Evolutionary conservation across 2,888 invertebrate species (phyloP).

Genomic region (Rhamnusium bicolor): DNA sequence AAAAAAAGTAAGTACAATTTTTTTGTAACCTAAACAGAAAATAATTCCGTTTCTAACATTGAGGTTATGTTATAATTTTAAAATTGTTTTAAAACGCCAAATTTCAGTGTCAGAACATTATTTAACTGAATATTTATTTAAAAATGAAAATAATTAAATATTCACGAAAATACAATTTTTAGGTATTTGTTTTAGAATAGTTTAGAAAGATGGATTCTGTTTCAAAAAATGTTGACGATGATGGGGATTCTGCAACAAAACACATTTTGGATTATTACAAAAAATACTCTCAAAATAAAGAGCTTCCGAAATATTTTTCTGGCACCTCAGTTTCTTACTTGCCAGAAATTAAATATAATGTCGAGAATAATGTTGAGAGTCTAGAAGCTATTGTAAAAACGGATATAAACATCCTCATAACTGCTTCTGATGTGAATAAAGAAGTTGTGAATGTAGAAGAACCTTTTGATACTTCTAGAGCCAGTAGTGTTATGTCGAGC

Average conservation of each 20-base stretch:
- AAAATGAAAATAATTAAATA: conserved; percentile 13
- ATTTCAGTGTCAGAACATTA: conserved; percentile 38
- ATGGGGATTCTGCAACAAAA: conserved; percentile 57
- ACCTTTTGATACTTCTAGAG: conserved; percentile 74
- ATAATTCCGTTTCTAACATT: neutral
- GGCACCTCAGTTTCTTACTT: conserved; percentile 62
- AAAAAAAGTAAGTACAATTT: neutral
- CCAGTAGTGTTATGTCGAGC: conserved; percentile 83
- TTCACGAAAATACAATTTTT: neutral
- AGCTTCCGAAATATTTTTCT: conserved; percentile 80
- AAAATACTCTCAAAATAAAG: conserved; percentile 78
- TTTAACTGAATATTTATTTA: conserved; percentile 13
- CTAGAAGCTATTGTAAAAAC: conserved; percentile 31
- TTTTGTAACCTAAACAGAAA: neutral
- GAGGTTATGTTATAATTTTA: conserved; percentile 21
- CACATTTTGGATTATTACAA: conserved; percentile 78
- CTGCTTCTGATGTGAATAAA: conserved; percentile 17
- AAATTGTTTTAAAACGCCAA: conserved; percentile 34
- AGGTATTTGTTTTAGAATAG: neutral
- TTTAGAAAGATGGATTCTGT: conserved; percentile 41
- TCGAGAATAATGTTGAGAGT: conserved; percentile 45
- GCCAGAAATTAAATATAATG: conserved; percentile 49
- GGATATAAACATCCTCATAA: conserved; percentile 37
- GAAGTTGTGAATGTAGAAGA: conserved; percentile 37
- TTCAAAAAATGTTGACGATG: conserved; percentile 43